These are phyloP conservation scores for Cheilosia pagana DNA, from an alignment of 2,888 invertebrate species.

Conservation along the genomic window DNA sequence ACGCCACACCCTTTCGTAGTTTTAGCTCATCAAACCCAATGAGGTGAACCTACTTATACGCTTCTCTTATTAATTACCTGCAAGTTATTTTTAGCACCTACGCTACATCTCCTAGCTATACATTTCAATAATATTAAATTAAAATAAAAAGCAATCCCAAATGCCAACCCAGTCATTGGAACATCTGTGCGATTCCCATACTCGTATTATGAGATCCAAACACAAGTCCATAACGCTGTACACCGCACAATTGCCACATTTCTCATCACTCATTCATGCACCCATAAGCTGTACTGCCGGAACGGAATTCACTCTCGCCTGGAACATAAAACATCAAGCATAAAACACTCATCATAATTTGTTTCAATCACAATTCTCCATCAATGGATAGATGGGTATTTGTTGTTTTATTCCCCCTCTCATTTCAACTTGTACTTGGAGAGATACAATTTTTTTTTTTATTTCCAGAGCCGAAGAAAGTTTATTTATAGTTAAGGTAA, in stretches of 20 bases:
- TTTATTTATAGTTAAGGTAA: constrained; percentile 67
- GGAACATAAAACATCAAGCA: constrained; percentile 66
- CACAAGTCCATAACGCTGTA: constrained; percentile 39
- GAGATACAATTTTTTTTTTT: constrained; percentile 15
- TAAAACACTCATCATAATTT: constrained; percentile 75
- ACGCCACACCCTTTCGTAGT: too few relatives aligned
- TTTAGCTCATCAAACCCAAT: too few relatives aligned
- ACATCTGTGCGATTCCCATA: constrained; percentile 66
- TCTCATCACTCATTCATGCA: constrained; percentile 67
- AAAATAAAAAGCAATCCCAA: constrained; percentile 41
- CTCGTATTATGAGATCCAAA: constrained; percentile 13
- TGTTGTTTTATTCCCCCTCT: constrained; percentile 18
- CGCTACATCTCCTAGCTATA: background rate
- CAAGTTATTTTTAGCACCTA: too few relatives aligned
- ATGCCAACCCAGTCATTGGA: constrained; percentile 64
- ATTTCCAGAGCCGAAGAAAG: background rate
- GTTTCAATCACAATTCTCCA: constrained; percentile 70
- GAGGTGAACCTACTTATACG: too few relatives aligned
- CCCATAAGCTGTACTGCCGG: constrained; percentile 32
- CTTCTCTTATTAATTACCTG: too few relatives aligned
- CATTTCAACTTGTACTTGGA: constrained; percentile 34
- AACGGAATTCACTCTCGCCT: constrained; percentile 33
- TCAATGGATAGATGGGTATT: constrained; percentile 50
- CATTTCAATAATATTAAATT: constrained; percentile 49
- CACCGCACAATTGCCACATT: constrained; percentile 65